Percentiles rank a stretch among this genome's conserved stretches.
Conservation (phyloP, 1,140 invertebrate genomes). For the Frieseomelitta varia region DNA sequence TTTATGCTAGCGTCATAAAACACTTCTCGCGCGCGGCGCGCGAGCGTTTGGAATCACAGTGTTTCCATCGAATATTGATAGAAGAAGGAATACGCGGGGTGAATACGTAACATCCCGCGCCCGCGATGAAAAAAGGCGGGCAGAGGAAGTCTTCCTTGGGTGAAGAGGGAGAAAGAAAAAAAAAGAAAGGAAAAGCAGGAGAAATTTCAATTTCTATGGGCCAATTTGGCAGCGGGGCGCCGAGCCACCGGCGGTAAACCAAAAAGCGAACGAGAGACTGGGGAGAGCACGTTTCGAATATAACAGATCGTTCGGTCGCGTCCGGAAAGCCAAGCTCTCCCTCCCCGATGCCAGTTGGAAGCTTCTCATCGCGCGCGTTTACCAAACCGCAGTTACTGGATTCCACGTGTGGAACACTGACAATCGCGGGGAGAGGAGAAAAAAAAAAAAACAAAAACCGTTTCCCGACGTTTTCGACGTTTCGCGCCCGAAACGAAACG, state of each 20-base stretch:
- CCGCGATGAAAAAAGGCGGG: neutral
- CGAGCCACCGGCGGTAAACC: constrained; percentile 8
- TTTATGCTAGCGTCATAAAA: neutral
- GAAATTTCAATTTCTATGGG: constrained; percentile 14
- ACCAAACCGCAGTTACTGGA: constrained; percentile 20
- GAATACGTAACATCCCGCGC: neutral
- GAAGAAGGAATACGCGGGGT: neutral
- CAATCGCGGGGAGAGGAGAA: neutral
- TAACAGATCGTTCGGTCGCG: constrained; percentile 7
- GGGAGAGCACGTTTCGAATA: constrained; percentile 13
- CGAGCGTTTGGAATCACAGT: neutral
- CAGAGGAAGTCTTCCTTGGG: neutral
- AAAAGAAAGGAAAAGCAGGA: no score
- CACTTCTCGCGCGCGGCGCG: neutral
- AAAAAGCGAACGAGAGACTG: constrained; percentile 16
- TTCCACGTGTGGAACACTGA: neutral
- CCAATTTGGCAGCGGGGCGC: neutral
- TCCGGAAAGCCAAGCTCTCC: neutral
- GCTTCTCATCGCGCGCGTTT: constrained; percentile 9
- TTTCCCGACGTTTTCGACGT: neutral
- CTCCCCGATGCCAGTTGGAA: neutral
- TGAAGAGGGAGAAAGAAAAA: neutral
- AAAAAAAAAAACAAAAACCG: neutral
- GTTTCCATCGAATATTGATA: neutral
- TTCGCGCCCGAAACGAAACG: neutral